Percentiles rank a stretch among this genome's conserved stretches.
phyloP scores from a whole-genome alignment of 1,140 invertebrate species.

The Cydia fagiglandana region DNA sequence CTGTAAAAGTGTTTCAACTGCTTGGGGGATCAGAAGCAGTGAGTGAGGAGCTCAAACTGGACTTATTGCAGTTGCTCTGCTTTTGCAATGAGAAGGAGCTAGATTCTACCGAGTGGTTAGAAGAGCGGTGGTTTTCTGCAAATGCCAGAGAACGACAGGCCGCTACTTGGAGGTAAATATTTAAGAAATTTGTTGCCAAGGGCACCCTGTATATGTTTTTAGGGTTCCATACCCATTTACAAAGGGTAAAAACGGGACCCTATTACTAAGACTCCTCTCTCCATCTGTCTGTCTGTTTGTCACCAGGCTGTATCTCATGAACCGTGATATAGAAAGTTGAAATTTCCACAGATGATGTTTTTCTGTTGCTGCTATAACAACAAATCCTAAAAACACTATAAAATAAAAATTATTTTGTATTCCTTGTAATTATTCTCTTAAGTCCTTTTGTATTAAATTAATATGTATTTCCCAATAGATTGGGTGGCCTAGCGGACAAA shows the following conservation, averaged over 20 bases:
- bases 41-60: slow-evolving; percentile 82
- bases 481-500: slow-evolving; percentile 84
- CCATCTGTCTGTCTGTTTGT: too few relatives aligned
- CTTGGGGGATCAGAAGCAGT: slow-evolving; percentile 83
- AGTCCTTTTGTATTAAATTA: background rate
- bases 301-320: too few relatives aligned
- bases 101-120: slow-evolving; percentile 83
- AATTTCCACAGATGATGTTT: too few relatives aligned
- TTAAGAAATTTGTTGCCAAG: slow-evolving; percentile 4
- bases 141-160: slow-evolving; percentile 78
- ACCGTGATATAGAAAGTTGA: too few relatives aligned
- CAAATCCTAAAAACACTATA: too few relatives aligned
- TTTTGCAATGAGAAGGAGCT: slow-evolving; percentile 88
- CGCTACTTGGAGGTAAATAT: slow-evolving; percentile 87
- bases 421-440: too few relatives aligned
- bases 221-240: too few relatives aligned
- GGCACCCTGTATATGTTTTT: too few relatives aligned
- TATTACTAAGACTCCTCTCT: too few relatives aligned
- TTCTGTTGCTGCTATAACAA: too few relatives aligned
- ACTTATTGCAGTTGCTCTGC: slow-evolving; percentile 90
- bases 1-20: slow-evolving; percentile 86
- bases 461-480: slow-evolving; percentile 67
- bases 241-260: too few relatives aligned
- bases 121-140: slow-evolving; percentile 87
- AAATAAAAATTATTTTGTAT: too few relatives aligned